Evolutionary conservation across 2,888 invertebrate genomes (phyloP), one percentile per base, ranked within the genome.

Genomic region (Calameuta idolon): DNA sequence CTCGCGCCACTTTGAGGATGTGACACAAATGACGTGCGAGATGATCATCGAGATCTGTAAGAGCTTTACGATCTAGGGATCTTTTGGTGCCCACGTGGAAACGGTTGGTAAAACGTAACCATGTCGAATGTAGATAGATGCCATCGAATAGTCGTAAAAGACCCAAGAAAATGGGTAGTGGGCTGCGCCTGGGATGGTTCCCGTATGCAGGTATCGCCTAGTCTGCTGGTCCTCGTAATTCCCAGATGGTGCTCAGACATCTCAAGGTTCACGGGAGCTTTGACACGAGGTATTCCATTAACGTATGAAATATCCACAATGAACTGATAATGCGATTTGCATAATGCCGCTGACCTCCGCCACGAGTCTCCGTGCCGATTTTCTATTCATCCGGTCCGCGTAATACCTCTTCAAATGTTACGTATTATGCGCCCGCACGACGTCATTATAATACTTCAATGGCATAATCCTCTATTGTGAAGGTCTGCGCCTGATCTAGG

Each of bases 391-490:
- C 71, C 34, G 71, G 31, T 69, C 15, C 69, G 68, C 75, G 81
- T 81, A 84, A 85, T 85, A 79, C 83, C 84, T 81, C 83, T 84
- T 84, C 84, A 79, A 82, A 71, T 85, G 83, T 83, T 81, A 84
- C 83, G 83, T 82, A 88, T 87, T 86, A 85, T 86, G 81, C 80
- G 80, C 80, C 81, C 83, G 80, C 82, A 82, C 81, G 81, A 83
- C 83, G 81, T 87, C 85, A 87, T 88, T 88, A 85, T 85, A 85
- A 85, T 86, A 86, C 87, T 87, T 87, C 84, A 87, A 89, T 87
- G 80, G 82, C 78, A 83, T 84, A 86, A 88, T 86, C 86, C 83
- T 77, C 85, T 77, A 88, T 88, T 87, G 86, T 87, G 80, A 81
- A 81, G 37, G 77, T 55, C 69, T 69, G 34, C 75, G 79, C 23